These are phyloP conservation scores for Polypterus bichir DNA, from an alignment of 2,113 vertebrate genomes.

Conservation along the genomic window DNA sequence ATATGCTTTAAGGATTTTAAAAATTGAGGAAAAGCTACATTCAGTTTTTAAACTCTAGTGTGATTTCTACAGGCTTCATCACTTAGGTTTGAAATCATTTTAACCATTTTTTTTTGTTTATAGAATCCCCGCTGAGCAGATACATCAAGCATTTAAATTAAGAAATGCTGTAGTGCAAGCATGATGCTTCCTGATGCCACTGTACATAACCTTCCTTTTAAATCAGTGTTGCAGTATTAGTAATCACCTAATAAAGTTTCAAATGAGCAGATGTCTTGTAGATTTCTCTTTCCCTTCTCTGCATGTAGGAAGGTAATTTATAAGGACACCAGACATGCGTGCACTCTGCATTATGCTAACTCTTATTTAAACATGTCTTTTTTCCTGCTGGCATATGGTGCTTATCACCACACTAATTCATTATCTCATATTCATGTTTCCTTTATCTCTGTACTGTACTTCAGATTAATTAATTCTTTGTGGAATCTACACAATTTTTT, in stretches of 20 bases:
- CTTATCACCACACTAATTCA: background rate
- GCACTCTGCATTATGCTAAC: background rate
- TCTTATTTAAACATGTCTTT: background rate
- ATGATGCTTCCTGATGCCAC: background rate
- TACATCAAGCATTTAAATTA: background rate
- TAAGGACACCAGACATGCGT: background rate
- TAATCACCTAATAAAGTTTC: constrained; percentile 10
- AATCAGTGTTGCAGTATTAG: constrained; percentile 3
- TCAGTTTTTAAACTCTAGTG: too few relatives aligned
- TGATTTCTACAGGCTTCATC: too few relatives aligned
- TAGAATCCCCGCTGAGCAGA: background rate
- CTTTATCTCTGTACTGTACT: background rate
- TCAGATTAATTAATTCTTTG: background rate
- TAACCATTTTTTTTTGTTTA: background rate
- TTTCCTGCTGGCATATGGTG: background rate
- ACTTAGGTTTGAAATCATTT: too few relatives aligned
- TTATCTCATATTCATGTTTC: background rate
- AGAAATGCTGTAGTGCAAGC: background rate
- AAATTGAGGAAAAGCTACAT: too few relatives aligned
- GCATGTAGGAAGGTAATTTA: background rate
- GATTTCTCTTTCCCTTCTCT: background rate
- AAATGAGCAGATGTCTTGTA: background rate
- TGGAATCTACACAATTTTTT: background rate
- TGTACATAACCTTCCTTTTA: constrained; percentile 4
- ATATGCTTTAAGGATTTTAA: constrained; percentile 1